Evolutionary conservation across 1,140 invertebrate genomes (phyloP).

Genomic region (Drosophila parabipectinata): DNA sequence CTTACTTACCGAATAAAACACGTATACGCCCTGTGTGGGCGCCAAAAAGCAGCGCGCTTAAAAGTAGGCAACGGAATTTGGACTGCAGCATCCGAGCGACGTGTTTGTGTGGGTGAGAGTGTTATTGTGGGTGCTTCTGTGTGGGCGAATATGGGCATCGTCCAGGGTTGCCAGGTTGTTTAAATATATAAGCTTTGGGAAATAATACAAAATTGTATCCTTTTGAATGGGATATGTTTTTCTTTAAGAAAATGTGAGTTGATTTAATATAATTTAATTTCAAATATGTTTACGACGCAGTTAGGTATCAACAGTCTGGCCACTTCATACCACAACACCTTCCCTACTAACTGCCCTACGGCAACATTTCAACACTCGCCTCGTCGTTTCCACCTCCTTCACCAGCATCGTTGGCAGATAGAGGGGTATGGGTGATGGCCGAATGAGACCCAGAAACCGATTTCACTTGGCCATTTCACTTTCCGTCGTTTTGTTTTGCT

Average conservation of each 20-base stretch:
- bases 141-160: conserved; percentile 8
- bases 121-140: conserved; percentile 27
- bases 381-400: conserved; percentile 21
- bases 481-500: conserved; percentile 75
- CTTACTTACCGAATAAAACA: conserved; percentile 7
- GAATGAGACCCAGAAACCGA: conserved; percentile 19
- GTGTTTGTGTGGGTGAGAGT: conserved; percentile 6
- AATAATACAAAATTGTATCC: neutral
- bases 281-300: conserved; percentile 4
- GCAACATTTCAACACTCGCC: conserved; percentile 51
- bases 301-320: conserved; percentile 32
- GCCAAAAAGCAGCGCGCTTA: conserved; percentile 42
- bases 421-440: neutral
- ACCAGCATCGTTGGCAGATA: conserved; percentile 48
- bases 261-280: no score
- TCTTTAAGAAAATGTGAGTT: no score
- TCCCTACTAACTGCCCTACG: conserved; percentile 64
- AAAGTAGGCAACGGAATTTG: conserved; percentile 52
- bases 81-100: conserved; percentile 4
- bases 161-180: conserved; percentile 54
- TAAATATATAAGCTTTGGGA: neutral
- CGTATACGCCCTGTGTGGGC: conserved; percentile 20
- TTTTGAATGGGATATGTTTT: no score
- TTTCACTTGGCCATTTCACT: conserved; percentile 58
- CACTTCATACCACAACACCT: conserved; percentile 46